These are phyloP conservation scores for Cotesia congregata DNA, from an alignment of 2,888 invertebrate genomes.

Conservation along the genomic window DNA sequence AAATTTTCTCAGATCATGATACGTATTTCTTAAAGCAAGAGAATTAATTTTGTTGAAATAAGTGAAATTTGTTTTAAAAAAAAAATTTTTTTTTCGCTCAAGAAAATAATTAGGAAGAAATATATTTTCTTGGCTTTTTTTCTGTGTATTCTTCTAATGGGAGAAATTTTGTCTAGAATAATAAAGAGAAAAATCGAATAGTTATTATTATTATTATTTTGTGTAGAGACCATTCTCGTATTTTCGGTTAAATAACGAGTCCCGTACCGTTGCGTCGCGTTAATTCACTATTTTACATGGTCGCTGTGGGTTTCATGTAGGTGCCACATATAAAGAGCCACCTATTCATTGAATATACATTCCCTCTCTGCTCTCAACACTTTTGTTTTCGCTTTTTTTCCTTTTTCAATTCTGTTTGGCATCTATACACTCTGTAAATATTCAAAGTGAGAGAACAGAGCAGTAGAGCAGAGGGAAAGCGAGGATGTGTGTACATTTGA, in stretches of 20 bases:
- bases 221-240: background rate
- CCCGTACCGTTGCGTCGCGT: conserved; percentile 28
- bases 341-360: conserved; percentile 37
- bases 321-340: conserved; percentile 29
- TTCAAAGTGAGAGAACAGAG: too few relatives aligned
- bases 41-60: too few relatives aligned
- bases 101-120: too few relatives aligned
- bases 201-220: conserved; percentile 7
- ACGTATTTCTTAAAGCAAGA: too few relatives aligned
- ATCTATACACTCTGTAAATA: background rate
- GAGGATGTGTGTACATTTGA: conserved; percentile 9
- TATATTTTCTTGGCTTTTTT: too few relatives aligned
- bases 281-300: conserved; percentile 41
- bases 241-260: conserved; percentile 36
- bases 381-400: background rate
- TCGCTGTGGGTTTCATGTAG: conserved; percentile 28
- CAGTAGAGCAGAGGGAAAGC: too few relatives aligned
- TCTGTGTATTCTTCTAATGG: background rate
- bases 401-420: background rate
- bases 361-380: background rate
- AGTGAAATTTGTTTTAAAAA: too few relatives aligned
- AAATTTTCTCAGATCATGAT: too few relatives aligned
- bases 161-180: conserved; percentile 4
- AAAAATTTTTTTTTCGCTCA: too few relatives aligned
- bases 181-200: conserved; percentile 28